Conservation (phyloP, 1,140 invertebrate genomes). For the Laupala kohalensis region DNA sequence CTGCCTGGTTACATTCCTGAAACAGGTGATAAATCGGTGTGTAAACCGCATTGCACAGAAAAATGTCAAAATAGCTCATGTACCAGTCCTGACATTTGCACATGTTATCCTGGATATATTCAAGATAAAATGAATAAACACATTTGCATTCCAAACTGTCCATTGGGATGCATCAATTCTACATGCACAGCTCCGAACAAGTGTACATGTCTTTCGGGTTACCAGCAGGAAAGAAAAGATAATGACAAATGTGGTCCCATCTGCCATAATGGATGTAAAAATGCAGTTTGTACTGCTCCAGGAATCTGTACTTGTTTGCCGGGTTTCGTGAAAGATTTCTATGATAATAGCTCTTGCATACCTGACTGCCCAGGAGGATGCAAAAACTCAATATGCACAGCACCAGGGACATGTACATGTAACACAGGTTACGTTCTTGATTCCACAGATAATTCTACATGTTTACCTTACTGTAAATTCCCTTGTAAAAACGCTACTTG, state of each 20-base stretch:
- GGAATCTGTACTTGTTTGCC: neutral
- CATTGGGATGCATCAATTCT: conserved; percentile 20
- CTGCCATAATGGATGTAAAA: conserved; percentile 1
- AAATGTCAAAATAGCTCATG: conserved; percentile 16
- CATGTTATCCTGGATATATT: conserved; percentile 26
- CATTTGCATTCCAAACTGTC: conserved; percentile 15
- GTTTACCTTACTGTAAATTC: conserved; percentile 16
- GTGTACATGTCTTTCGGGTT: conserved; percentile 22
- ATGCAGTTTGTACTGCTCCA: conserved; percentile 1
- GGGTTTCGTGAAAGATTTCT: conserved; percentile 13
- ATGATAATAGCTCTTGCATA: neutral
- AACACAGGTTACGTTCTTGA: conserved; percentile 13
- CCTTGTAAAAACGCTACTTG: conserved; percentile 16
- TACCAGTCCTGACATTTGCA: conserved; percentile 26
- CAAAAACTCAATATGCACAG: conserved; percentile 28
- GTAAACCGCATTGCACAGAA: conserved; percentile 15
- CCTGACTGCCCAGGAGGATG: conserved; percentile 22
- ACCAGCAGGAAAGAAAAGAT: conserved; percentile 1
- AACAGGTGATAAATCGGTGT: neutral
- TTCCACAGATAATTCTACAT: conserved; percentile 12
- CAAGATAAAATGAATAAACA: conserved; percentile 17
- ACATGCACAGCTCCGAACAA: conserved; percentile 21
- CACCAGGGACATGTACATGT: conserved; percentile 27
- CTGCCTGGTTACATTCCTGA: conserved; percentile 18
- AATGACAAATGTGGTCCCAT: neutral